Evolutionary conservation across 2,888 invertebrate genomes (phyloP).

Genomic region (Auanema freiburgensis): DNA sequence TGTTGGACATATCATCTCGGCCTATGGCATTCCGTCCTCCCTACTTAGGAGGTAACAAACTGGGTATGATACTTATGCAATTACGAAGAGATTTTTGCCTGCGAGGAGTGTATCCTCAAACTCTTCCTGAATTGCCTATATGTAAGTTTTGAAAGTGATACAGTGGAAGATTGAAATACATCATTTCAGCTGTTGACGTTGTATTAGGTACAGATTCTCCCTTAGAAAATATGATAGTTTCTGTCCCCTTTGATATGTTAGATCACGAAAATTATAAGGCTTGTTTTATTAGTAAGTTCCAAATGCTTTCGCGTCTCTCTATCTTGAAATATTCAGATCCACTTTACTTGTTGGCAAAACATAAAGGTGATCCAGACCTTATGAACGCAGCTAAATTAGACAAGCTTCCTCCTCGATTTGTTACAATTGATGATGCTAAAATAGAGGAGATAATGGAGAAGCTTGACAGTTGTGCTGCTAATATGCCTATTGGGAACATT

Average conservation of each 20-base stretch:
- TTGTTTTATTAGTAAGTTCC: constrained; percentile 50
- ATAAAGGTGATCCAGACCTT: constrained; percentile 30
- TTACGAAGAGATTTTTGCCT: constrained; percentile 60
- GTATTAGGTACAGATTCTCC: constrained; percentile 61
- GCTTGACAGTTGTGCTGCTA: constrained; percentile 14
- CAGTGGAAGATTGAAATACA: too few relatives aligned
- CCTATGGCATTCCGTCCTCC: constrained; percentile 62
- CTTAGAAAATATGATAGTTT: constrained; percentile 54
- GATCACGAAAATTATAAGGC: constrained; percentile 46
- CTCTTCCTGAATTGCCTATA: constrained; percentile 54
- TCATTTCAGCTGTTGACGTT: constrained; percentile 44
- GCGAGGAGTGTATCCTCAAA: constrained; percentile 52
- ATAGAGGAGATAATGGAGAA: constrained; percentile 33
- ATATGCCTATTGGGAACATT: background rate
- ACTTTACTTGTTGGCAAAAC: constrained; percentile 47
- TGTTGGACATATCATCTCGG: constrained; percentile 52
- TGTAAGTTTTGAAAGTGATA: constrained; percentile 21
- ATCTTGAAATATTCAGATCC: constrained; percentile 41
- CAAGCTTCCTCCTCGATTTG: constrained; percentile 35
- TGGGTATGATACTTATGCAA: constrained; percentile 63
- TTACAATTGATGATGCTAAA: constrained; percentile 43
- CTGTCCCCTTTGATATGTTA: constrained; percentile 51
- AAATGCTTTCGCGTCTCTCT: constrained; percentile 43
- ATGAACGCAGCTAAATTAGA: constrained; percentile 22
- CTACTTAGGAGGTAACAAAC: constrained; percentile 62